phyloP scores from a whole-genome alignment of 1,140 invertebrate genomes.

The Neodiprion pinetum region DNA sequence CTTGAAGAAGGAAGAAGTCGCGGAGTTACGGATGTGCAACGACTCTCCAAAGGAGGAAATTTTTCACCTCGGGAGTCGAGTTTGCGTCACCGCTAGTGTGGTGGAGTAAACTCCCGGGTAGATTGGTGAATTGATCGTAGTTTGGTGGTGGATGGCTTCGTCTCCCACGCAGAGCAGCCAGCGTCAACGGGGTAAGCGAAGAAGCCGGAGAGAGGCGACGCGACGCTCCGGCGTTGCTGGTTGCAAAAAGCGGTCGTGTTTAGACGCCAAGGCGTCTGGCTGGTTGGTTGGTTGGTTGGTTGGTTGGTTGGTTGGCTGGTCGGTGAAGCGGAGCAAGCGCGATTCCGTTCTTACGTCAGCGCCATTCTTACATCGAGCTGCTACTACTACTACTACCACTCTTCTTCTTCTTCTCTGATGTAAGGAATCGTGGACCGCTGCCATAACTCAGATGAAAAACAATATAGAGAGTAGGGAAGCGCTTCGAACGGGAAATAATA shows the following conservation, averaged over 20 bases:
- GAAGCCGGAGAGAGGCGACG: too few species aligned
- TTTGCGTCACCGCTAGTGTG: too few species aligned
- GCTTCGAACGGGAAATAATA: background rate
- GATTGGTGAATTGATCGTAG: too few species aligned
- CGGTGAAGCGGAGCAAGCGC: background rate
- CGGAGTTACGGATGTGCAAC: too few species aligned
- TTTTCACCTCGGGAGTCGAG: too few species aligned
- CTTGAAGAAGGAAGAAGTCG: too few species aligned
- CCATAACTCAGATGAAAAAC: slow-evolving; percentile 5
- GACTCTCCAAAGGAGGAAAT: too few species aligned
- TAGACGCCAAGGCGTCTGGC: slow-evolving; percentile 9
- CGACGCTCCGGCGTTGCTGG: background rate
- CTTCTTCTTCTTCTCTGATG: background rate
- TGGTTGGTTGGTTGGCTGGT: background rate
- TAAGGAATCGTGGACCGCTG: slow-evolving; percentile 15
- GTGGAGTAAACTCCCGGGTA: too few species aligned
- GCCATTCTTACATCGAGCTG: slow-evolving; percentile 6
- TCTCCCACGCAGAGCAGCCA: too few species aligned
- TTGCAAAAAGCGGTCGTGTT: background rate
- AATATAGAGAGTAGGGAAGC: background rate
- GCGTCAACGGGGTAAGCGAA: too few species aligned
- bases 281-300: background rate
- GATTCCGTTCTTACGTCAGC: background rate
- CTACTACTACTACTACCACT: too few species aligned
- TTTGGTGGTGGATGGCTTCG: too few species aligned